These are phyloP conservation scores for Perodicticus potto DNA, from an alignment of 2,797 vertebrate species.

Conservation along the genomic window DNA sequence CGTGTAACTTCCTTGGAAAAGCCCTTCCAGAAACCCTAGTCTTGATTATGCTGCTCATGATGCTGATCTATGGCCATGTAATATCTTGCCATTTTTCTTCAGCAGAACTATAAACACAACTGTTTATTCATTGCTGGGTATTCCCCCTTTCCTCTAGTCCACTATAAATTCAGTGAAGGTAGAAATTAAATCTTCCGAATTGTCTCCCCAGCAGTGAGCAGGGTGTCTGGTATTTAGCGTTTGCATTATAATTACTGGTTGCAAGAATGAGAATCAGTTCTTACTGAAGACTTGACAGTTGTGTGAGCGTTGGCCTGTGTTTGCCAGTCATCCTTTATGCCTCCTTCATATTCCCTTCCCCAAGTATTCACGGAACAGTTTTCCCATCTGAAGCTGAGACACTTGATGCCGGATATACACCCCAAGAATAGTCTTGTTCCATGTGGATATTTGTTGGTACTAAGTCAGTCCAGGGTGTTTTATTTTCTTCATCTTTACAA, in stretches of 20 bases:
- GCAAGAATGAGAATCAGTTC: background rate
- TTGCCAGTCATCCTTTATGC: background rate
- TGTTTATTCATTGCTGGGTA: background rate
- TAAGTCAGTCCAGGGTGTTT: background rate
- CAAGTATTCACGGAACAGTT: background rate
- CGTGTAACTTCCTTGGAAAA: background rate
- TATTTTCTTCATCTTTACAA: constrained; percentile 27
- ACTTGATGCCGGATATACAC: background rate
- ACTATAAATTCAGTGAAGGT: background rate
- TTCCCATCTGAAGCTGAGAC: background rate
- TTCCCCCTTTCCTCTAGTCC: background rate
- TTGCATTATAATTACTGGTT: background rate
- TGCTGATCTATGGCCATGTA: background rate
- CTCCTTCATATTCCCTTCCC: background rate
- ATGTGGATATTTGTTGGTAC: background rate
- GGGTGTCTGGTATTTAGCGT: background rate
- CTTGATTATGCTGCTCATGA: background rate
- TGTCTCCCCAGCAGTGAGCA: background rate
- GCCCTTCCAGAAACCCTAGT: background rate
- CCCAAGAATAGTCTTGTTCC: background rate
- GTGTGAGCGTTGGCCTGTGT: background rate
- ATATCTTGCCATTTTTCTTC: background rate
- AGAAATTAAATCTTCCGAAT: background rate
- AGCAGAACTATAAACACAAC: background rate
- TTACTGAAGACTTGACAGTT: background rate